These are phyloP conservation scores for Habroteleia sp. DNA, from an alignment of 2,888 invertebrate species.

Conservation along the genomic window DNA sequence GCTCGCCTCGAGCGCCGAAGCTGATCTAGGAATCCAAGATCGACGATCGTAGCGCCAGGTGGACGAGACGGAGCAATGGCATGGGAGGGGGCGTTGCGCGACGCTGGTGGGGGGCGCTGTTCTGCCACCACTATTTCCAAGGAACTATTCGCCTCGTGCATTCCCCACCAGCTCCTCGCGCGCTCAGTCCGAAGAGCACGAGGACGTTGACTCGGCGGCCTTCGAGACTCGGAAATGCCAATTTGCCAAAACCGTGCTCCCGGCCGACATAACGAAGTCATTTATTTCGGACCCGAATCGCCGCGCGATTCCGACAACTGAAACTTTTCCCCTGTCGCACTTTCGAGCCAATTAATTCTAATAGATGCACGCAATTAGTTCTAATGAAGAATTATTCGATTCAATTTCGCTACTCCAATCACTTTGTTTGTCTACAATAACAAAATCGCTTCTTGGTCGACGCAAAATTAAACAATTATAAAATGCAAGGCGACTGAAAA, in stretches of 20 bases:
- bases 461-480: too few relatives aligned
- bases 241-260: constrained; percentile 57
- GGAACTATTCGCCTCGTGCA: constrained; percentile 58
- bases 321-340: constrained; percentile 6
- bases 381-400: too few relatives aligned
- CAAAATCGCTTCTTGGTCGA: too few relatives aligned
- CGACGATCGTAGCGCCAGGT: constrained; percentile 71
- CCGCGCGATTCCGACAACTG: constrained; percentile 13
- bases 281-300: constrained; percentile 33
- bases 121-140: constrained; percentile 64
- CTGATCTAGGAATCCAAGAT: constrained; percentile 70
- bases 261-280: constrained; percentile 35
- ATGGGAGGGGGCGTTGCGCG: constrained; percentile 60
- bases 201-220: constrained; percentile 77
- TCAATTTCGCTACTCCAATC: too few relatives aligned
- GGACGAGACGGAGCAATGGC: constrained; percentile 39
- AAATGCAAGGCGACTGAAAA: too few relatives aligned
- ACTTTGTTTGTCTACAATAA: too few relatives aligned
- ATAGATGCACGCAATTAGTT: too few relatives aligned
- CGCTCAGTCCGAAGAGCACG: constrained; percentile 71
- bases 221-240: constrained; percentile 67
- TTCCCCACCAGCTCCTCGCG: constrained; percentile 62
- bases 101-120: constrained; percentile 38
- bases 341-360: not conserved
- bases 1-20: constrained; percentile 67